Evolutionary conservation across 2,888 invertebrate genomes (phyloP), one percentile per base, ranked within the genome.

Genomic region (Caenorhabditis angaria): DNA sequence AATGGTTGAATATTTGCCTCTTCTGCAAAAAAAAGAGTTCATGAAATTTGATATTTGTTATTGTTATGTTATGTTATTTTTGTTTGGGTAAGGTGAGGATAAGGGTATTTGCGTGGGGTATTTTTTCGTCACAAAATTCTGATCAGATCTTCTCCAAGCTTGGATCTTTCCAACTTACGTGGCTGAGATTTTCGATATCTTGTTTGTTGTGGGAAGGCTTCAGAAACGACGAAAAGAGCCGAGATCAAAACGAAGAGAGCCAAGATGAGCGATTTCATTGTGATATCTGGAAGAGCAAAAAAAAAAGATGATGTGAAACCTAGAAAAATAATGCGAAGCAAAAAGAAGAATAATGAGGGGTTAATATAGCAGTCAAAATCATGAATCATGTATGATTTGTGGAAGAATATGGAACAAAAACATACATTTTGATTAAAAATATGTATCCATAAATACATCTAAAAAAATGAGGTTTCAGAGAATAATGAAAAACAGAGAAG

Each of bases 1-100:
- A 78, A 78, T 57, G 78, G 78, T 59, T 78, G 78, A 61, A 78
- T 76, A 71, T 78, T 78, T 27, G 78, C 70, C 51, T 78, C 78
- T 64, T 78, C 78, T 78, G 71, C 20, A 78, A 54, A 5, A 32
- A 3, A 4, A 54, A 8, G 5, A 51, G n/a, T 12, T 48, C 4
- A 48, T 48, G n/a, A 48, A 5, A 14, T 5, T 14, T 18, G 5
- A 22, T 5, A 54, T 27, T 22, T 4, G 28, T 22, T 8, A 24
- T 54, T 20, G 6, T 10, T 51, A 24, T 22, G 6, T 51, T 51
- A 51, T 51, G 20, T 25, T 12, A 12, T 12, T 27, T 54, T 54
- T 54, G 41, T 35, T 41, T 14, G 35, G 20, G 5, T 27, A 10
- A 51, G n/a, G 24, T 51, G 24, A 10, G 20, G 6, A 12, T n/a